Base-by-base conservation (phyloP, 2,888 invertebrate species). In the Andrena haemorrhoa region DNA sequence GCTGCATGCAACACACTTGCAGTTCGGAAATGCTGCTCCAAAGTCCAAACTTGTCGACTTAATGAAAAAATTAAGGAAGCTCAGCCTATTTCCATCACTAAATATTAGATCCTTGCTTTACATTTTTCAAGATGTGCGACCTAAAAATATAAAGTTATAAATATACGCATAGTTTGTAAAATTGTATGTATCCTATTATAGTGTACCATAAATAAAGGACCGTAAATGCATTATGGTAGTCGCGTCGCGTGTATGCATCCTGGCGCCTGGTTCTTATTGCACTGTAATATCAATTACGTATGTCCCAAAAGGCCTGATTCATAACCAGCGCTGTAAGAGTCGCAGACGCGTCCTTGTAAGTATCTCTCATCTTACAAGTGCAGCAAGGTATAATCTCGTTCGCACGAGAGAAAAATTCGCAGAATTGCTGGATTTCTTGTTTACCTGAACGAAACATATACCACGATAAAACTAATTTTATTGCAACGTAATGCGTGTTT, bases 171-270 rank as follows among this genome's bases (percentile, higher is more conserved):
- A 4, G 41, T 41, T 41, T 16, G 5, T 41, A 41, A 4, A 41
- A 41, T 16, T 41, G 4, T 4, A 41, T 4, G 41, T 41, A 41
- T 41, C 41, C 16, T 41, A 41, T 16, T 41, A 16, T 41, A 16
- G 41, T 4, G 1, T 41, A 16, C 16, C 41, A 41, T 1, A 41
- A 41, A 16, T 16, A 41, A 5, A 16, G 12, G 4, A 16, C 12
- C 5, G 41, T 41, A 41, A 12, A 12, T 41, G 1, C 4, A 86
- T 85, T 83, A 81, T 85, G 74, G 72, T 58, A 65, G 74, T 56
- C 75, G 31, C 60, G 68, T 86, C 80, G 75, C 79, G 82, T 86
- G 84, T 84, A 84, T 89, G 81, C 85, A 88, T 81, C 77, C 65
- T 12, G 31, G 31, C 64, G 56, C 10, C 56, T 4, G 12, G 31